Base-by-base conservation (phyloP, 2,797 vertebrate genomes). In the Thunnus albacares region DNA sequence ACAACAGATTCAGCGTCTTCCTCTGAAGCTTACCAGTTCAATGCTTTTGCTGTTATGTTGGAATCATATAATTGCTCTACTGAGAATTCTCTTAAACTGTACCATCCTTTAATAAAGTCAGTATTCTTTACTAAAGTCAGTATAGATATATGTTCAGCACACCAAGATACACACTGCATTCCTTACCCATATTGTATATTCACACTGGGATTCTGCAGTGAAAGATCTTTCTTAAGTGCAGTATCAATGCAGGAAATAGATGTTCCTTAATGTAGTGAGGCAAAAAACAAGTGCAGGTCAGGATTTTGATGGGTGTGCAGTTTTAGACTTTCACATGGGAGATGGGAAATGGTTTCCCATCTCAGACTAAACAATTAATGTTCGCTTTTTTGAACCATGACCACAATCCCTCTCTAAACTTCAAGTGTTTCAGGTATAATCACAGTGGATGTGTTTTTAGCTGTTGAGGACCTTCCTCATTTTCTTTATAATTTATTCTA, bases 11-110 rank as follows among this genome's bases (percentile, higher is more conserved):
- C 18, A 24, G 22, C 10, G 1, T 28, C n/a, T 28, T 17, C 53
- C 55, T 52, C 20, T 13, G 56, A 65, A 49, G 64, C 13, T 1
- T 26, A 3, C 5, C 15, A 26, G 33, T 53, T 14, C 12, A 41
- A 71, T 71, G 70, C 41, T 41, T 73, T 73, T n/a, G 43, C 56
- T 67, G 14, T 66, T 71, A 41, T 52, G 52, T 81, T 78, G 65
- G 69, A 63, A 70, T 71, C 11, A 1, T 74, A 22, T 77, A 75
- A 77, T 66, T 79, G 53, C 41, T 78, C 52, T 35, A 68, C 7
- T 53, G 75, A 63, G 55, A 47, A n/a, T 66, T 60, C 0, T 28
- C 49, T 53, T 60, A 20, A 22, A 14, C 59, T 45, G 6, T 6
- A 30, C 49, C 5, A 35, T 33, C 45, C 33, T 38, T 69, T 45